Percentiles rank a stretch among this genome's conserved stretches.
Conservation (phyloP, 2,888 invertebrate species). For the Polydesmus complanatus region DNA sequence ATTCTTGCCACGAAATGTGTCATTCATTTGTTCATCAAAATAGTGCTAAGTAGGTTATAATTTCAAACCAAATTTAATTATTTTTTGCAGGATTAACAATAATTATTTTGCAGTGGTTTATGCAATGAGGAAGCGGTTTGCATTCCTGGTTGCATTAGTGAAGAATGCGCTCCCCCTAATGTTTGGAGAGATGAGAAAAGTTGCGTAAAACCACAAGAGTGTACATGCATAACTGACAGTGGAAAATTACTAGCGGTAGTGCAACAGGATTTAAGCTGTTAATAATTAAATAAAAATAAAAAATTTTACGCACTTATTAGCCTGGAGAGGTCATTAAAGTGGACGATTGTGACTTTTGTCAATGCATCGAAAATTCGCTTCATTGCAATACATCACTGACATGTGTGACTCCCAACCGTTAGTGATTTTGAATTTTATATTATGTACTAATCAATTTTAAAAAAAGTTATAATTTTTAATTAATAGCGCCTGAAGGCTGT, state of each 20-base stretch:
- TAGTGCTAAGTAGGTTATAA: constrained; percentile 9
- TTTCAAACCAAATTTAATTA: too few species aligned
- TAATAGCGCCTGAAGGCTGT: constrained; percentile 14
- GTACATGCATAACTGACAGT: constrained; percentile 53
- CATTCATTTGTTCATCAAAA: constrained; percentile 20
- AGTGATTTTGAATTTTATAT: not conserved
- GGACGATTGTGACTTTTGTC: constrained; percentile 55
- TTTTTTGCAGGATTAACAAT: not conserved
- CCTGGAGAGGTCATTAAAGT: constrained; percentile 51
- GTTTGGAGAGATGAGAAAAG: constrained; percentile 55
- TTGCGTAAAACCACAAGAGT: constrained; percentile 58
- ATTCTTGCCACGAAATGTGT: constrained; percentile 56
- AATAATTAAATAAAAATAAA: not conserved
- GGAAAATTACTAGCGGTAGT: constrained; percentile 50
- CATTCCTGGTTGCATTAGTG: constrained; percentile 19
- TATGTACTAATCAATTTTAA: too few species aligned
- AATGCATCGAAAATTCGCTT: constrained; percentile 61
- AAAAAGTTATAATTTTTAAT: too few species aligned
- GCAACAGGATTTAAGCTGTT: not conserved
- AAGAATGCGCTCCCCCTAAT: constrained; percentile 23
- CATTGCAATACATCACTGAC: constrained; percentile 44
- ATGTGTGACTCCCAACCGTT: not conserved
- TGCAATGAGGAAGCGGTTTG: constrained; percentile 7
- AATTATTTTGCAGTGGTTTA: not conserved
- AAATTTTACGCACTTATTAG: constrained; percentile 31